Conservation (phyloP, 2,113 vertebrate species). For the Lepisosteus oculatus region DNA sequence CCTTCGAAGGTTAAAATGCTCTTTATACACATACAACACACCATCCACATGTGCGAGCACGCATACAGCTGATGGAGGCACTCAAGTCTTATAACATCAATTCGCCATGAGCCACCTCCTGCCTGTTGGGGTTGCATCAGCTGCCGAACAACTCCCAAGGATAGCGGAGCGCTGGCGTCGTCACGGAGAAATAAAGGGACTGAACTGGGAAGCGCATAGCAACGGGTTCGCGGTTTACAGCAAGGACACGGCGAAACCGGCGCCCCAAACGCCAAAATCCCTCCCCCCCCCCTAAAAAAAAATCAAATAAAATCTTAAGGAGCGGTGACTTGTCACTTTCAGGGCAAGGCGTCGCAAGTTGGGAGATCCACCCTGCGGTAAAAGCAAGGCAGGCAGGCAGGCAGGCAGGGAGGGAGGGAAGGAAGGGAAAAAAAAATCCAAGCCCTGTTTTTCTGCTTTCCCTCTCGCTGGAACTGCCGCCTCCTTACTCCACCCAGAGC, state of each 20-base stretch:
- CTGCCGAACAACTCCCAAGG: background rate
- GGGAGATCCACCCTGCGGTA: conserved; percentile 7
- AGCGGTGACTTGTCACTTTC: conserved; percentile 10
- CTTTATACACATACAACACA: no score
- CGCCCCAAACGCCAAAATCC: no score
- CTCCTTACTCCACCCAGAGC: conserved; percentile 3
- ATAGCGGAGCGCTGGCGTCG: background rate
- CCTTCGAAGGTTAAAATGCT: no score
- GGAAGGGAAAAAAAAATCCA: no score
- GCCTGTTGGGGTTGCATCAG: conserved; percentile 18
- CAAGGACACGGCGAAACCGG: no score
- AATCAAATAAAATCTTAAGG: background rate
- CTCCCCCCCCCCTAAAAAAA: no score
- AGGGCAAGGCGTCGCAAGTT: background rate
- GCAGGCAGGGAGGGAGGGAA: no score
- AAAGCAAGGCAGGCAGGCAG: background rate
- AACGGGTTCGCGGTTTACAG: background rate
- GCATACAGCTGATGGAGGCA: no score
- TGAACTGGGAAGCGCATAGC: background rate
- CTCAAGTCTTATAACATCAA: background rate
- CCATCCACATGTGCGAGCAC: no score
- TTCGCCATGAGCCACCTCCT: no score
- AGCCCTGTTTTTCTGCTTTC: no score
- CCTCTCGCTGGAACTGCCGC: no score
- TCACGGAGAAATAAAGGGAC: background rate